Base-by-base conservation (phyloP, 2,888 invertebrate genomes). In the Furcula furcula region DNA sequence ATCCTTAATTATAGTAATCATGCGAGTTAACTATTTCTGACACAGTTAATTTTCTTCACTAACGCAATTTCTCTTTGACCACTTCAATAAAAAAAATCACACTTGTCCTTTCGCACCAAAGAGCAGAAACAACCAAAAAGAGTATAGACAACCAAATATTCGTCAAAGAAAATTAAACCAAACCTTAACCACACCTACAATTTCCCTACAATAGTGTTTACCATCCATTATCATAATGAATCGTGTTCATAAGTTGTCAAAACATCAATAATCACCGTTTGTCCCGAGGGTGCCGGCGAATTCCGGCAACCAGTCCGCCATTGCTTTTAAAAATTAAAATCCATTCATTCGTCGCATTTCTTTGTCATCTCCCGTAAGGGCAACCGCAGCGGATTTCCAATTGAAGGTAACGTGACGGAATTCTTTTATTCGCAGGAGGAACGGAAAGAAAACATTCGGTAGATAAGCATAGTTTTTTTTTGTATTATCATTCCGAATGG, bases 251-350 rank as follows among this genome's bases (percentile, higher is more conserved):
- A 55, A 65, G 61, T 70, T 76, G 85, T 85, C 87, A 86, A 79
- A 86, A 86, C 85, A 86, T 82, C 83, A 85, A 85, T 84, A 84
- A 81, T 77, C 75, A 65, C 61, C 52, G 55, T 42, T 38, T 34
- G 34, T 72, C 80, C 85, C 86, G 58, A 19, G 44, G 78, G 84
- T 59, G 39, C 41, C 39, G 59, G 59, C 60, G 67, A 76, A 76
- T 74, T 71, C 75, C 65, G 72, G 74, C 69, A 80, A 73, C 74
- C 25, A 19, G 76, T 68, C 70, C 73, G 76, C 72, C 70, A 79
- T 82, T 81, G 85, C 86, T 86, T 86, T 87, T 81, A 83, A 80
- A 28, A 86, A 86, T 85, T 84, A 84, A 77, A 69, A 69, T 64
- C 75, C 78, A 83, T 87, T 86, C 83, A 84, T 81, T 74, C 74